Evolutionary conservation across 2,797 vertebrate genomes (phyloP).

Genomic region (Mallotus villosus): DNA sequence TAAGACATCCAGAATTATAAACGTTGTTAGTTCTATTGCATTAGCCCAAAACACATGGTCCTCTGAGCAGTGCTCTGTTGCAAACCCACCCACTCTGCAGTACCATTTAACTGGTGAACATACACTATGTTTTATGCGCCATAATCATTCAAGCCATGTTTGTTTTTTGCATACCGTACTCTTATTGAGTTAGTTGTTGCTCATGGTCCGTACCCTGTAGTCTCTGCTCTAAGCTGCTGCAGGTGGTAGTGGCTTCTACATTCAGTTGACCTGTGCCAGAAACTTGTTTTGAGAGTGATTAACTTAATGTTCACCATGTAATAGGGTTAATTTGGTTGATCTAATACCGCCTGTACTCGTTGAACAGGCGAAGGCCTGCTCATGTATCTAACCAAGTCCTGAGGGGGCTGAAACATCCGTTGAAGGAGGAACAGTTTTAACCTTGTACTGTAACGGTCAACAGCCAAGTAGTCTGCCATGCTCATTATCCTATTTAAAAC

Average conservation of each 20-base stretch:
- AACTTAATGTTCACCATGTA: constrained; percentile 2
- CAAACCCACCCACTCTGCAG: no score
- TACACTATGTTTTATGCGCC: background rate
- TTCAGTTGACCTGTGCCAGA: background rate
- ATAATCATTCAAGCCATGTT: background rate
- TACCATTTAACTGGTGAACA: background rate
- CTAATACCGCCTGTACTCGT: background rate
- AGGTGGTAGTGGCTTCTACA: background rate
- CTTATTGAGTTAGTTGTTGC: no score
- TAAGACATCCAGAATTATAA: no score
- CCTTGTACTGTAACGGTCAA: constrained; percentile 15
- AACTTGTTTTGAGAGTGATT: background rate
- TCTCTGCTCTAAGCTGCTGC: background rate
- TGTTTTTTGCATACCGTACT: background rate
- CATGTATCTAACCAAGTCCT: background rate
- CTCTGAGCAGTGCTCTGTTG: no score
- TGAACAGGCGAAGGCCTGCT: background rate
- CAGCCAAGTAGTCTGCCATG: constrained; percentile 20
- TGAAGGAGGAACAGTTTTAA: constrained; percentile 15
- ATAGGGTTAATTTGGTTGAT: background rate
- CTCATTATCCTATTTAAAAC: constrained; percentile 13
- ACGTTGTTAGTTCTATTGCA: no score
- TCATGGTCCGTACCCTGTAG: no score
- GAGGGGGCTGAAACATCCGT: background rate
- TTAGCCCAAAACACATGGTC: no score